Conservation (phyloP, 35 echinoderm and acorn worm genomes). For the Heliocidaris tuberculata region DNA sequence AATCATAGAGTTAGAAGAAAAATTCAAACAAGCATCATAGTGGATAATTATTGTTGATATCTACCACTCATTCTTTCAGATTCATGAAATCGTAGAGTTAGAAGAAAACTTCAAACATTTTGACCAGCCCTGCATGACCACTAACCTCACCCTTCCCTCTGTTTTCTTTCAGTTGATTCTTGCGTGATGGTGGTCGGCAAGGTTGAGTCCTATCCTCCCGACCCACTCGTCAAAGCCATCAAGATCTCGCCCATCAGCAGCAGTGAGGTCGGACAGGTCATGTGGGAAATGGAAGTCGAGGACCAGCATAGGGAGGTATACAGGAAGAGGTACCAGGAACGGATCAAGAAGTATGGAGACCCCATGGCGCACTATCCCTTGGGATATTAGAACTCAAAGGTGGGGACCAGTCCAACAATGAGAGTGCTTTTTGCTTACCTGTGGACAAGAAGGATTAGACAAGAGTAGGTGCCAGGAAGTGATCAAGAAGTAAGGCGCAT, state of each 20-base stretch:
- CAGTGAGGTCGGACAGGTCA: neutral
- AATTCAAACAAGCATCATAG: too few relatives aligned
- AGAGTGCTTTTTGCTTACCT: neutral
- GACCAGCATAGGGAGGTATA: neutral
- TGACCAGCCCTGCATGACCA: too few relatives aligned
- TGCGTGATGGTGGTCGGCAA: neutral
- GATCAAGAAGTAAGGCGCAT: too few relatives aligned
- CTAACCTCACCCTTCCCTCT: neutral
- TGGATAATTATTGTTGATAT: too few relatives aligned
- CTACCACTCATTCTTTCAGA: too few relatives aligned
- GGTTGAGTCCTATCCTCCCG: neutral
- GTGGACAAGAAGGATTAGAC: too few relatives aligned
- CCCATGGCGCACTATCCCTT: neutral
- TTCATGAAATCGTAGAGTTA: too few relatives aligned
- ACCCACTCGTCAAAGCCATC: conserved; percentile 9
- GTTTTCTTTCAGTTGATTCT: neutral
- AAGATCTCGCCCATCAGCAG: conserved; percentile 21
- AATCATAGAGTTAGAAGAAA: too few relatives aligned
- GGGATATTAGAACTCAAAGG: neutral
- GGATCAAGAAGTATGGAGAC: neutral
- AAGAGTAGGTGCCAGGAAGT: too few relatives aligned
- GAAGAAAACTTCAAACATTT: too few relatives aligned
- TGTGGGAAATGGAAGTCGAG: neutral
- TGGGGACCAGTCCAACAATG: neutral
- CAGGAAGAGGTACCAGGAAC: neutral